A percentile compares a stretch with the other conserved stretches of the same genome.
Conservation (phyloP, 2,888 invertebrate species). For the Lithophane leautieri region DNA sequence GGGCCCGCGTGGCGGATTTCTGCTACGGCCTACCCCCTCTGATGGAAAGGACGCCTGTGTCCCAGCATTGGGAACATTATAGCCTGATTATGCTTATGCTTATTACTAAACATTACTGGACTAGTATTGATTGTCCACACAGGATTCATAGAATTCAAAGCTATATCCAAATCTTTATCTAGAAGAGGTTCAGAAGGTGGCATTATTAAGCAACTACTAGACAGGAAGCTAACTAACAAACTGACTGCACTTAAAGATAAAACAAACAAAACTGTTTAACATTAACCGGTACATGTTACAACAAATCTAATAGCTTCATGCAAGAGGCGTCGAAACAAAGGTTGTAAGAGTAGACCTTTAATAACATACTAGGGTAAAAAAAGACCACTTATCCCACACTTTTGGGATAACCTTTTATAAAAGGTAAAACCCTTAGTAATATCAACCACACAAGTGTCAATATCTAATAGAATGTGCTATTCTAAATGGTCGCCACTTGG, state of each 20-base stretch:
- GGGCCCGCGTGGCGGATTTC: no score
- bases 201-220: slow-evolving; percentile 10
- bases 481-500: no score
- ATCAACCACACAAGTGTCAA: not conserved
- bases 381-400: not conserved
- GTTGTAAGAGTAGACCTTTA: slow-evolving; percentile 13
- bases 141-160: not conserved
- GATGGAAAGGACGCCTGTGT: no score
- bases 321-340: slow-evolving; percentile 37
- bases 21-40: no score
- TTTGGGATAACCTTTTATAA: not conserved
- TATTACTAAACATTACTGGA: no score
- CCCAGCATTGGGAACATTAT: no score
- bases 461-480: not conserved
- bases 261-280: slow-evolving; percentile 34
- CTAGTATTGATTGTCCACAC: not conserved
- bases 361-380: slow-evolving; percentile 16
- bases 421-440: not conserved
- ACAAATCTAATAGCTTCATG: slow-evolving; percentile 47
- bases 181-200: not conserved
- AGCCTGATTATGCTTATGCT: no score
- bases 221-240: slow-evolving; percentile 12
- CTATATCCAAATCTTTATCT: not conserved
- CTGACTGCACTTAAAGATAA: slow-evolving; percentile 13
- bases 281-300: slow-evolving; percentile 35